Base-by-base conservation (phyloP, 1,140 invertebrate genomes). In the Caerostris darwini region DNA sequence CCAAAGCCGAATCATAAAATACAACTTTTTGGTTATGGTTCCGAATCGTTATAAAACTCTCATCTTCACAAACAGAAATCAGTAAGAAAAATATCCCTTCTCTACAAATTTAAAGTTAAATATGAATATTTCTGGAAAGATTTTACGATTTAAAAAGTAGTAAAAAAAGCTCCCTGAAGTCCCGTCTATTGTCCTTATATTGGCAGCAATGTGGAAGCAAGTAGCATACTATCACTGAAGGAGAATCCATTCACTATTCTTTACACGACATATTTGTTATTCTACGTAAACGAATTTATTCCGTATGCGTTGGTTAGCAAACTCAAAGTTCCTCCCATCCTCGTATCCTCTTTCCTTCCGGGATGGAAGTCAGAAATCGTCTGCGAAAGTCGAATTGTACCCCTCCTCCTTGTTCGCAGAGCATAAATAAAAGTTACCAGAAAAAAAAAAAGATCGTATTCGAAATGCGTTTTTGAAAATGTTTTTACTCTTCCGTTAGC, bases 401-500 rank as follows among this genome's bases (percentile, higher is more conserved):
- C 34, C 34, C 3, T 50, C 34, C 53, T 34, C 3, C 71, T 34
- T 77, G 10, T 12, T 77, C 34, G 53, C 12, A 12, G 71, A 77
- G 71, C 71, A 77, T 12, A 50, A 77, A 77, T 77, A 77, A 3
- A 50, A 77, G 71, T 77, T 77, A 53, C 34, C 7, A 4, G 10
- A 57, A 85, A 58, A n/a, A 10, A 17, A 77, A 77, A n/a, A n/a
- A n/a, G n/a, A 7, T 4, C 61, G 34, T 34, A 77, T 53, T 77
- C 50, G 50, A 53, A 77, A 77, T 53, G 71, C 71, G 34, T 12
- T 77, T 77, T 77, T 77, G 71, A 77, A 77, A 77, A 50, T 77
- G 71, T 53, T 77, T 50, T 77, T 77, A 50, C 71, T 77, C 34
- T 77, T 77, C 19, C 34, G 34, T 77, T 50, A 10, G 19, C 8